Evolutionary conservation across 64 coral and sea anemone species (phyloP).

Genomic region (Pocillopora verrucosa): DNA sequence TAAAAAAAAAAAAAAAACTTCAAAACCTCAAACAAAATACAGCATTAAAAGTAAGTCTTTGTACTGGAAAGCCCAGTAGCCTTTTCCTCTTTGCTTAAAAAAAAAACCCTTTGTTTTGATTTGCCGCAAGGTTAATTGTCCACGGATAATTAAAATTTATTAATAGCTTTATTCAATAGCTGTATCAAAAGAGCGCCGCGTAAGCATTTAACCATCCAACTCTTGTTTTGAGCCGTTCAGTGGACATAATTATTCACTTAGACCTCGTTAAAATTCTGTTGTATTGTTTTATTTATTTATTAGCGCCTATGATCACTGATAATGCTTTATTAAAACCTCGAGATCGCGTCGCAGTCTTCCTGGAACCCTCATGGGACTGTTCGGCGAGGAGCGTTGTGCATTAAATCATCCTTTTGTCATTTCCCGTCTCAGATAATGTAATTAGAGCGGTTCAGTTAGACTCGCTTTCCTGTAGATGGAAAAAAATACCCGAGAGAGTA

Average conservation of each 20-base stretch:
- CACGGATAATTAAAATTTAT: constrained; percentile 10
- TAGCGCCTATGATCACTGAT: not conserved
- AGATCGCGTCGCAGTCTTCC: constrained; percentile 15
- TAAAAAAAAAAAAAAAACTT: too few species aligned
- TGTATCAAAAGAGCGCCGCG: not conserved
- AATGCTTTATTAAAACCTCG: not conserved
- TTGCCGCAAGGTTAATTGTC: constrained; percentile 9
- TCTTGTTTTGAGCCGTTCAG: constrained; percentile 1
- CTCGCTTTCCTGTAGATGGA: not conserved
- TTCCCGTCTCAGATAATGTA: not conserved
- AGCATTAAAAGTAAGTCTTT: not conserved
- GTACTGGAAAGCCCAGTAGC: too few species aligned
- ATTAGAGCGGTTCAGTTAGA: not conserved
- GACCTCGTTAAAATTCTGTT: constrained; percentile 32
- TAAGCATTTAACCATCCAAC: not conserved
- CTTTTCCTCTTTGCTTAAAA: not conserved
- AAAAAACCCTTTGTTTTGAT: not conserved
- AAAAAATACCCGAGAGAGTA: not conserved
- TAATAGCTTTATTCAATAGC: not conserved
- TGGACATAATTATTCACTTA: constrained; percentile 9
- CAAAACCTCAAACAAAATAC: not conserved
- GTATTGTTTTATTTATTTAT: constrained; percentile 10
- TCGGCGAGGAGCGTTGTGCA: not conserved
- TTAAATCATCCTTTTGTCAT: constrained; percentile 19
- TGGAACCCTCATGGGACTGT: constrained; percentile 9